These are phyloP conservation scores for Brachyalestes nurse DNA, from an alignment of 2,797 vertebrate species.

Conservation along the genomic window DNA sequence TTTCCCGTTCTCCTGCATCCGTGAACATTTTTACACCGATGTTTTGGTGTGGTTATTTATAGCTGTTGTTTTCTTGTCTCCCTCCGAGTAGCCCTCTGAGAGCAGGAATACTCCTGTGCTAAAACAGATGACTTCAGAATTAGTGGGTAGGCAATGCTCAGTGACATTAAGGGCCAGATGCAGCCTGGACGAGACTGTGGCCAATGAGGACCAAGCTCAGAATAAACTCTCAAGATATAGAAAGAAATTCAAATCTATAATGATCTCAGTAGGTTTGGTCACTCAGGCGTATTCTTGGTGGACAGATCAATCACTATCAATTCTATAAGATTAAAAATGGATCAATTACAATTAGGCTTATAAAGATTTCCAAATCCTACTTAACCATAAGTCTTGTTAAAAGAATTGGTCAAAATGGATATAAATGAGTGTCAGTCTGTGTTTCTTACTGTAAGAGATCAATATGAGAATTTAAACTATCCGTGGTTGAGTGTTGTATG, in stretches of 20 bases:
- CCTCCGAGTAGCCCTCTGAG: neutral
- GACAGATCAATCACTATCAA: too few species aligned
- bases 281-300: too few species aligned
- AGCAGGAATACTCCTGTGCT: slow-evolving; percentile 24
- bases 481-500: too few species aligned
- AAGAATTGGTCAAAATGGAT: too few species aligned
- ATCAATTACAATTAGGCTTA: too few species aligned
- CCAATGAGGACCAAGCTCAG: neutral
- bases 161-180: slow-evolving; percentile 8
- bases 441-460: too few species aligned
- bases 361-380: too few species aligned
- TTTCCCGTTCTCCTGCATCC: slow-evolving; percentile 1
- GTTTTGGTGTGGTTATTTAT: slow-evolving; percentile 30
- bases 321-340: neutral
- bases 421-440: too few species aligned
- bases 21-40: neutral
- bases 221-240: neutral
- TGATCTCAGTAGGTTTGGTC: neutral
- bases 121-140: slow-evolving; percentile 28
- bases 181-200: slow-evolving; percentile 1
- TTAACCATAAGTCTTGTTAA: too few species aligned
- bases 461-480: too few species aligned
- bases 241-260: neutral
- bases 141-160: slow-evolving; percentile 13
- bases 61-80: slow-evolving; percentile 10